A percentile compares a stretch with the other conserved stretches of the same genome.
Evolutionary conservation across 2,113 vertebrate species (phyloP).

Genomic region (Noctilio leporinus): DNA sequence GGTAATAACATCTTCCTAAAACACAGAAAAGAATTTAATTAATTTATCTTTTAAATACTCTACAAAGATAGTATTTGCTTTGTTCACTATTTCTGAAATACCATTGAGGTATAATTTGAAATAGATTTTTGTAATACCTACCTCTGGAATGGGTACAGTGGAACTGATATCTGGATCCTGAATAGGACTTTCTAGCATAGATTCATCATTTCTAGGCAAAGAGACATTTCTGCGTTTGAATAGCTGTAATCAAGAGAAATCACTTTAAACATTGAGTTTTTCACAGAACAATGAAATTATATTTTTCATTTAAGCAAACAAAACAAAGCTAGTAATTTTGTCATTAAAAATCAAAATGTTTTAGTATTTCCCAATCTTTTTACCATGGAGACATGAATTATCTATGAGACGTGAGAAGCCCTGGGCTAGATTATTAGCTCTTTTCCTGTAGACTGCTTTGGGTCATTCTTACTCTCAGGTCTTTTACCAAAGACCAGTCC

Average conservation of each 20-base stretch:
- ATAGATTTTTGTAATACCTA: conserved; percentile 68
- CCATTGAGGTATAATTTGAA: neutral
- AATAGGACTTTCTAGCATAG: conserved; percentile 91
- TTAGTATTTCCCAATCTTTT: neutral
- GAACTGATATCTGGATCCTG: conserved; percentile 94
- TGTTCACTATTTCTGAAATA: neutral
- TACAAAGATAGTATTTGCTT: neutral
- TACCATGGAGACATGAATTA: neutral
- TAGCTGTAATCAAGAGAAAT: conserved; percentile 77
- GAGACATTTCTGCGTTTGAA: conserved; percentile 93
- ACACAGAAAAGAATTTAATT: conserved; percentile 50
- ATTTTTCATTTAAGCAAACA: neutral
- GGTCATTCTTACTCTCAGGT: neutral
- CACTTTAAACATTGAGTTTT: neutral
- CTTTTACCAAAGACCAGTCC: neutral
- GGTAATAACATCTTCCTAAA: conserved; percentile 91
- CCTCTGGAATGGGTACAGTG: conserved; percentile 89
- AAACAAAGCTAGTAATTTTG: neutral
- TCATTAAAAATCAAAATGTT: neutral
- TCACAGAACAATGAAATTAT: neutral
- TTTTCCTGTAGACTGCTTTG: neutral
- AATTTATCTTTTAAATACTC: conserved; percentile 20
- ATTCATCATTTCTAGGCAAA: conserved; percentile 86
- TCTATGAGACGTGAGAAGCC: neutral
- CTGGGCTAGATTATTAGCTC: neutral